Evolutionary conservation across 2,888 invertebrate species (phyloP).

Genomic region (Tromatobia lineatoria): DNA sequence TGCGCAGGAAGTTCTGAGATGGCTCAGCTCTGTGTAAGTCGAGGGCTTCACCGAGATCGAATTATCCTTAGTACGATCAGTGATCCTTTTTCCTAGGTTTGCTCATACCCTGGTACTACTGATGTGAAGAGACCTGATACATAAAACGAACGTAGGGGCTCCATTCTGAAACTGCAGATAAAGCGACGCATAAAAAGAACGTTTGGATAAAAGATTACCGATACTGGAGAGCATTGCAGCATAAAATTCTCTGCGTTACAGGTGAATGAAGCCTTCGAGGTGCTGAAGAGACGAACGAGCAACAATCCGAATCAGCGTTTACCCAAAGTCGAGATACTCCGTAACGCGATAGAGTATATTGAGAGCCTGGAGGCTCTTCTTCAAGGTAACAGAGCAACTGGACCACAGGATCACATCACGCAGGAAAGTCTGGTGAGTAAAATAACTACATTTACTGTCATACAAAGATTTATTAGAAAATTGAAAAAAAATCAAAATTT

Average conservation of each 20-base stretch:
- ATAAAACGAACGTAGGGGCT: not conserved
- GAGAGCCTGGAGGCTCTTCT: conserved; percentile 95
- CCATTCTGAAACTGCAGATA: conserved; percentile 4
- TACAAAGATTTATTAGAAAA: no score
- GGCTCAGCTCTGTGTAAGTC: not conserved
- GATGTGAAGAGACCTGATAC: conserved; percentile 14
- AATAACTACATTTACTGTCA: not conserved
- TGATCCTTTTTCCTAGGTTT: not conserved
- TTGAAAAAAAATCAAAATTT: no score
- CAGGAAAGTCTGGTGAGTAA: conserved; percentile 71
- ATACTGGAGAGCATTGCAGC: conserved; percentile 32
- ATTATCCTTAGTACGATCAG: conserved; percentile 40
- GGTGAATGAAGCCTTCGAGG: conserved; percentile 99
- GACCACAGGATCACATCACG: conserved; percentile 74
- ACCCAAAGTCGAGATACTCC: conserved; percentile 98
- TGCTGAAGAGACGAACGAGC: conserved; percentile 96
- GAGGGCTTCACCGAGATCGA: conserved; percentile 25
- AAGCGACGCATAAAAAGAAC: conserved; percentile 5
- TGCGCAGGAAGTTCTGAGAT: conserved; percentile 1
- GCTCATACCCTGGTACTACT: not conserved
- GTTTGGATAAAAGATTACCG: conserved; percentile 23
- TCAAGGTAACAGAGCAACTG: conserved; percentile 87
- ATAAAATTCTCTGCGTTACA: conserved; percentile 82
- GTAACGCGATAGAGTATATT: conserved; percentile 99
- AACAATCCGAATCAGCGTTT: conserved; percentile 98